These are phyloP conservation scores for Lutraria rhynchaena DNA, from an alignment of 1,140 invertebrate genomes.

Conservation along the genomic window DNA sequence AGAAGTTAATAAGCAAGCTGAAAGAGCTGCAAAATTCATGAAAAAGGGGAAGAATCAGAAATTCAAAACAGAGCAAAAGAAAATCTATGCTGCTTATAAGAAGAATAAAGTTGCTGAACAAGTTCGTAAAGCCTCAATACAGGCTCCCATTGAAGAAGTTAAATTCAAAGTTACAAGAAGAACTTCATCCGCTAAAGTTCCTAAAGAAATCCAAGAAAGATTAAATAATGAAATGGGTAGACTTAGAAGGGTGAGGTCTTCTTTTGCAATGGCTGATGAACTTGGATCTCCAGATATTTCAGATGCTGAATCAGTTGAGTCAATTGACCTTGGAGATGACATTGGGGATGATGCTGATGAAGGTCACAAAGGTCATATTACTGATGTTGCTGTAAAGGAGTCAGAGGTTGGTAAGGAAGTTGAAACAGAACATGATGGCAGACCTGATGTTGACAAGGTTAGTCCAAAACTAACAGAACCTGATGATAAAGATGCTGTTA, in stretches of 20 bases:
- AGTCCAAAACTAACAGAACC: no score
- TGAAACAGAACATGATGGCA: no score
- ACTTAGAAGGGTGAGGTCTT: conserved; percentile 14
- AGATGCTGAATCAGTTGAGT: neutral
- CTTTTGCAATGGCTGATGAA: conserved; percentile 14
- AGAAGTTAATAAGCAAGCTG: no score
- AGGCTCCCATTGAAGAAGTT: no score
- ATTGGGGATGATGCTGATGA: neutral
- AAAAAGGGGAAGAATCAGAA: neutral
- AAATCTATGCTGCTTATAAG: conserved; percentile 21
- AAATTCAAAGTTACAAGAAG: neutral
- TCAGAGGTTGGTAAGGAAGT: no score
- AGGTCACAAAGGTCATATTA: neutral
- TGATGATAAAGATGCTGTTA: neutral
- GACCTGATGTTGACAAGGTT: no score
- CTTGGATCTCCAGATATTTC: neutral
- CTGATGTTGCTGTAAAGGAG: no score
- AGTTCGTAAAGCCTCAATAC: no score
- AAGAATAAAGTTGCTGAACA: neutral
- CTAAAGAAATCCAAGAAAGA: conserved; percentile 18
- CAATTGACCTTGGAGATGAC: neutral
- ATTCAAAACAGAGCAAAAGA: neutral
- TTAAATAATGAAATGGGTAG: conserved; percentile 8
- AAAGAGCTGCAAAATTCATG: no score
- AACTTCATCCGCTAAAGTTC: conserved; percentile 43